Percentiles rank a stretch among this genome's conserved stretches.
These are phyloP conservation scores for Arnoldichthys spilopterus DNA, from an alignment of 2,797 vertebrate genomes.

Conservation along the genomic window DNA sequence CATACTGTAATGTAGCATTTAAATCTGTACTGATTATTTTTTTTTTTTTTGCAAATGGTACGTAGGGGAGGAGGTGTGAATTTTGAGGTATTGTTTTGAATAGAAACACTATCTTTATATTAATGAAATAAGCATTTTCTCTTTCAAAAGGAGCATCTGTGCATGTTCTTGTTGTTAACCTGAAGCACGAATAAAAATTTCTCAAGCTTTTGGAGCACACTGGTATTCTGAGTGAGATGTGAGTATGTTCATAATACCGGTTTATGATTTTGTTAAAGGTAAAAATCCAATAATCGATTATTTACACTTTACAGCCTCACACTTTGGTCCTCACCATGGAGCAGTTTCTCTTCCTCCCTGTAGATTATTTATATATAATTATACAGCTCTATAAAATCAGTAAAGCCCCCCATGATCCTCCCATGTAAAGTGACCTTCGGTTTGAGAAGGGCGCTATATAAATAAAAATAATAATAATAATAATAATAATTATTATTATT, in stretches of 20 bases:
- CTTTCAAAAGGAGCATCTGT: constrained; percentile 61
- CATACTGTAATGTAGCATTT: constrained; percentile 69
- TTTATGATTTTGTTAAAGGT: too few relatives aligned
- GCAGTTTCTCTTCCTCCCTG: too few relatives aligned
- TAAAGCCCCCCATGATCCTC: too few relatives aligned
- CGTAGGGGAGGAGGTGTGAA: constrained; percentile 61
- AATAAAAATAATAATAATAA: too few relatives aligned
- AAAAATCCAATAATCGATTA: too few relatives aligned
- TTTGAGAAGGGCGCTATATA: too few relatives aligned
- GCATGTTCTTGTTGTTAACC: constrained; percentile 69
- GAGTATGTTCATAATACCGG: not conserved
- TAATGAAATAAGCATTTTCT: constrained; percentile 56
- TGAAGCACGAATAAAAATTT: constrained; percentile 75
- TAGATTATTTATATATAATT: too few relatives aligned
- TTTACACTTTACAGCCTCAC: too few relatives aligned
- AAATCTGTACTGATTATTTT: constrained; percentile 54
- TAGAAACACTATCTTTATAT: constrained; percentile 71
- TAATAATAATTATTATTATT: too few relatives aligned
- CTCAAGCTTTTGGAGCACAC: constrained; percentile 48
- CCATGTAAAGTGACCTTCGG: too few relatives aligned
- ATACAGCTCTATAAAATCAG: too few relatives aligned
- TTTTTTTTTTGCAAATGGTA: constrained; percentile 66
- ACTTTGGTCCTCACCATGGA: too few relatives aligned
- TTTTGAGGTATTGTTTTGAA: constrained; percentile 72
- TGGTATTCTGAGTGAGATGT: not conserved